These are phyloP conservation scores for Sus scrofa DNA, from an alignment of 2,113 vertebrate genomes.

Conservation along the genomic window DNA sequence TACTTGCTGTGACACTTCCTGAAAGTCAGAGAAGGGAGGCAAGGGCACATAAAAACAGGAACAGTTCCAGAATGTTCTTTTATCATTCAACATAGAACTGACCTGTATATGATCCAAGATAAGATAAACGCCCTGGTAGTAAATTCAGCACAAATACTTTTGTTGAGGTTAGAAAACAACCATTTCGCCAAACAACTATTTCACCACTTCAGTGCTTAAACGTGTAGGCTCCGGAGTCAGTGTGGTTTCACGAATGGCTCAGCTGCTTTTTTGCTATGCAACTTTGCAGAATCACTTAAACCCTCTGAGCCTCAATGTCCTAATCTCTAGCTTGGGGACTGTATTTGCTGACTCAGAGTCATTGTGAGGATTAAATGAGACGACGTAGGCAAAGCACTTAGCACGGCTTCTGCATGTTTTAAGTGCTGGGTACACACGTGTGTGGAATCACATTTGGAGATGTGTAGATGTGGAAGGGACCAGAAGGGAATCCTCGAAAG, in stretches of 20 bases:
- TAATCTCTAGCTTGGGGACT: neutral
- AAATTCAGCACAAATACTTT: conserved; percentile 64
- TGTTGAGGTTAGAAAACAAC: conserved; percentile 50
- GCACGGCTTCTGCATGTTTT: neutral
- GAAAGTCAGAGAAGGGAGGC: conserved; percentile 17
- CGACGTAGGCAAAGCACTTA: neutral
- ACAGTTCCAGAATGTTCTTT: neutral
- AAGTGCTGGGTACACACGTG: neutral
- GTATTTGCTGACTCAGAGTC: neutral
- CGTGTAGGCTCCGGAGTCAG: neutral
- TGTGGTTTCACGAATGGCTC: neutral
- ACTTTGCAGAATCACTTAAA: neutral
- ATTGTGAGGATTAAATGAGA: neutral
- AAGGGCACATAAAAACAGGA: conserved; percentile 19
- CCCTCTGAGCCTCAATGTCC: neutral
- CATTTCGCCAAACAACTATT: conserved; percentile 43
- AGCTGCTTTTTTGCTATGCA: neutral
- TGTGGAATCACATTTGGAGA: neutral
- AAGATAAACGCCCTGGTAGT: conserved; percentile 46
- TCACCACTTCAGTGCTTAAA: conserved; percentile 20
- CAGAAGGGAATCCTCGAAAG: neutral
- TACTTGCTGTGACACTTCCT: neutral
- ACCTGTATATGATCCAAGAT: conserved; percentile 1
- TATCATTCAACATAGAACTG: conserved; percentile 19
- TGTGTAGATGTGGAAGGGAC: neutral